A percentile compares a stretch with the other conserved stretches of the same genome.
Evolutionary conservation across 2,797 vertebrate genomes (phyloP).

Genomic region (Sebastes ruberrimus): DNA sequence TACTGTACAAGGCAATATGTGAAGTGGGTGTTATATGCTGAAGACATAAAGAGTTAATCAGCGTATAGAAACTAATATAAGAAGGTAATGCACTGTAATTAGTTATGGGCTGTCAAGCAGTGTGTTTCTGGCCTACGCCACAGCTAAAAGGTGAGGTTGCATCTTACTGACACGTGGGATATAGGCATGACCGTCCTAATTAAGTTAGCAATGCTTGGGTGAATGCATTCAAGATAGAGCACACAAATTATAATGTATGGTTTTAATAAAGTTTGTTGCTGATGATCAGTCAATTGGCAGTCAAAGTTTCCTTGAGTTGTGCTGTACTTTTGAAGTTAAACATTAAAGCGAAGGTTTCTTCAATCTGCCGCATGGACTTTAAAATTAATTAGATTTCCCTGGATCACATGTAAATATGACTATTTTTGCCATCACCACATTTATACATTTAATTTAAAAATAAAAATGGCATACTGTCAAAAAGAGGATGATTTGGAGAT

Average conservation of each 20-base stretch:
- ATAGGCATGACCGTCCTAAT: constrained; percentile 13
- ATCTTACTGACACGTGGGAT: constrained; percentile 3
- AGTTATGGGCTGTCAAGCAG: constrained; percentile 27
- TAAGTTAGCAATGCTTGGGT: constrained; percentile 29
- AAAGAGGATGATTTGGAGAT: background rate
- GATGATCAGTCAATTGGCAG: constrained; percentile 18
- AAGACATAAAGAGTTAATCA: constrained; percentile 34
- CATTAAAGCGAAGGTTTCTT: constrained; percentile 18
- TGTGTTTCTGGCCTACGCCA: constrained; percentile 7
- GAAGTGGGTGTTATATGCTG: background rate
- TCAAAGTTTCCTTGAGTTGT: background rate
- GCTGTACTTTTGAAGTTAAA: background rate
- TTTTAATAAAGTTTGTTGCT: constrained; percentile 34
- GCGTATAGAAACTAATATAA: background rate
- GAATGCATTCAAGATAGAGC: constrained; percentile 8
- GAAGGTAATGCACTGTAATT: constrained; percentile 26
- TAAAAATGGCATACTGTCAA: background rate
- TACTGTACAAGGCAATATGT: background rate
- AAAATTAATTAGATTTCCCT: background rate
- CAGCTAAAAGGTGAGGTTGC: constrained; percentile 10
- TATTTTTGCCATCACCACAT: background rate
- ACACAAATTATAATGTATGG: constrained; percentile 35
- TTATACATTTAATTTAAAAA: background rate
- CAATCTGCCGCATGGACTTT: background rate
- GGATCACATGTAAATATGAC: background rate